Percentiles rank a stretch among this genome's conserved stretches.
phyloP scores from a whole-genome alignment of 1,140 invertebrate species.

The Calosoma granatense region DNA sequence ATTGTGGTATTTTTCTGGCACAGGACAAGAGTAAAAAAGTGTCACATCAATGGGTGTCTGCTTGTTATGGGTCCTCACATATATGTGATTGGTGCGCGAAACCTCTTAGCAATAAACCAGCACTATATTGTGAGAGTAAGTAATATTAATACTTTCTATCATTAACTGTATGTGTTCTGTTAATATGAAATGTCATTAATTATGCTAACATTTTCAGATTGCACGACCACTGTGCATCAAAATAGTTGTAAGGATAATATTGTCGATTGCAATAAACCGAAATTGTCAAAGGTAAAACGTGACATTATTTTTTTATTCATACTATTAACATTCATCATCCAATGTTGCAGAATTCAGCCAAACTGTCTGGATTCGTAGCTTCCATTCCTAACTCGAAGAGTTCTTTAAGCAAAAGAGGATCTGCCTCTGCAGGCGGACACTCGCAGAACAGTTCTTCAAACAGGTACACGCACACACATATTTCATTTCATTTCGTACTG shows the following conservation, averaged over 20 bases:
- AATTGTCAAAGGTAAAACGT: constrained; percentile 51
- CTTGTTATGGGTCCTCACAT: constrained; percentile 57
- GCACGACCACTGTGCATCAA: constrained; percentile 74
- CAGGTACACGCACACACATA: constrained; percentile 35
- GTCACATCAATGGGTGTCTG: constrained; percentile 65
- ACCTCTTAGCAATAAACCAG: constrained; percentile 66
- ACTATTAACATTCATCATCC: not conserved
- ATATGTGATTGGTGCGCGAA: constrained; percentile 76
- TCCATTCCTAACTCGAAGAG: constrained; percentile 31
- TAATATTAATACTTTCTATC: no score
- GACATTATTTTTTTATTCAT: constrained; percentile 13
- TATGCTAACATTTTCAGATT: no score
- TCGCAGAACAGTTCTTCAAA: constrained; percentile 28
- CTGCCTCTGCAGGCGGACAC: constrained; percentile 30
- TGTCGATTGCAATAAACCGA: constrained; percentile 61
- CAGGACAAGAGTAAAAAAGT: constrained; percentile 61
- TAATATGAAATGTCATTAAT: no score
- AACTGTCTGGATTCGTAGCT: constrained; percentile 26
- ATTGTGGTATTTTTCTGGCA: not conserved
- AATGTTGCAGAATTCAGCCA: constrained; percentile 30
- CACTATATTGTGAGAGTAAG: constrained; percentile 47
- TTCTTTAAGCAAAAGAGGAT: constrained; percentile 32
- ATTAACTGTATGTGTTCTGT: no score
- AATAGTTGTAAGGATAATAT: constrained; percentile 78
- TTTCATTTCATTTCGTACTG: no score